Evolutionary conservation across 2,888 invertebrate genomes (phyloP).

Genomic region (Dysmachus trigonus): DNA sequence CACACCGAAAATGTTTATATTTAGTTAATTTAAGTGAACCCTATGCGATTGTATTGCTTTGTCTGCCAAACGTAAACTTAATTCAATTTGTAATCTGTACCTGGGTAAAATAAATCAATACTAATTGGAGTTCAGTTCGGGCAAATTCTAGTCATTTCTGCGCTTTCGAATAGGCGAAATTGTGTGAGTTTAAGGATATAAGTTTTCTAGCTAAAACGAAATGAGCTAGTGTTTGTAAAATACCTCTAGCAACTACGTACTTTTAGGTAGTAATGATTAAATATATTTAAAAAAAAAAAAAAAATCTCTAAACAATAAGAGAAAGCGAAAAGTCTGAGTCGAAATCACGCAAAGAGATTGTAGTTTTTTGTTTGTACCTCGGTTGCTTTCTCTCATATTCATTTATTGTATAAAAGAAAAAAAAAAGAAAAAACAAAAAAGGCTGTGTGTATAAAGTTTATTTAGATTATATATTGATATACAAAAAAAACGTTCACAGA

Average conservation of each 20-base stretch:
- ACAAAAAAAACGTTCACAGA: conserved; percentile 44
- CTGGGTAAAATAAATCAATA: conserved; percentile 24
- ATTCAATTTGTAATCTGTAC: conserved; percentile 17
- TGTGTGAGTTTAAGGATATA: background rate
- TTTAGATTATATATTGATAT: conserved; percentile 51
- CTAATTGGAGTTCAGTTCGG: background rate
- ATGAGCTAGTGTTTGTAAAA: background rate
- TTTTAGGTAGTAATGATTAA: conserved; percentile 16
- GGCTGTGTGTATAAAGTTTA: conserved; percentile 51
- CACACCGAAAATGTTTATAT: background rate
- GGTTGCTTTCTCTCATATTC: conserved; percentile 19
- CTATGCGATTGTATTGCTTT: conserved; percentile 10
- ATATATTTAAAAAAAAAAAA: background rate
- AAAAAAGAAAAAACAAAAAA: conserved; percentile 43
- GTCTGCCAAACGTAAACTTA: background rate
- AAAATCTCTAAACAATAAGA: conserved; percentile 26
- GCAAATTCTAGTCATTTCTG: background rate
- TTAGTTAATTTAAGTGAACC: background rate
- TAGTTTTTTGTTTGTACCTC: background rate
- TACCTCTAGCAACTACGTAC: conserved; percentile 4
- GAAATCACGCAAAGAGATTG: conserved; percentile 1
- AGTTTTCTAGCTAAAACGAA: background rate
- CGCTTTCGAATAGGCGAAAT: background rate
- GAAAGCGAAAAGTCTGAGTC: conserved; percentile 41
- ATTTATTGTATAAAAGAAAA: background rate